phyloP scores from a whole-genome alignment of 2,113 vertebrate species.

The Vulpes vulpes region DNA sequence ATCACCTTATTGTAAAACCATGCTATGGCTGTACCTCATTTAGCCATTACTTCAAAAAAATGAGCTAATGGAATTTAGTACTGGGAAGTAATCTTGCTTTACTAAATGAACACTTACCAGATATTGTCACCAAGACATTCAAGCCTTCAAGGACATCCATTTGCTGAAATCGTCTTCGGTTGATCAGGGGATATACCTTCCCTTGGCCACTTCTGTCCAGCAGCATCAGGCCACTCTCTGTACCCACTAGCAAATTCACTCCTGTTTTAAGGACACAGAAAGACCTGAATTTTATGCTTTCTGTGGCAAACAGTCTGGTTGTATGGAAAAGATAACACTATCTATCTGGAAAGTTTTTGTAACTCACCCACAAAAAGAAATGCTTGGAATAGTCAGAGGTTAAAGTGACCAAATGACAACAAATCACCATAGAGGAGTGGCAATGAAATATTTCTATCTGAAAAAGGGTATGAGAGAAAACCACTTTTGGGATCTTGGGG shows the following conservation, averaged over 20 bases:
- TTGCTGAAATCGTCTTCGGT: slow-evolving; percentile 96
- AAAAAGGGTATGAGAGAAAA: background rate
- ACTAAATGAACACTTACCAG: slow-evolving; percentile 89
- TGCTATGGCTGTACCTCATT: rapidly evolving
- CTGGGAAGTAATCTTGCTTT: background rate
- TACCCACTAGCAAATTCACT: slow-evolving; percentile 98
- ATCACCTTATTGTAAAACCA: background rate
- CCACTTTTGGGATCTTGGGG: background rate
- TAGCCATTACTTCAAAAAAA: background rate
- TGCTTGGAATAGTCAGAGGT: background rate
- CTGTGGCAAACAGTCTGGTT: background rate
- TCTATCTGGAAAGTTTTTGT: background rate
- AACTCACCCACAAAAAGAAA: background rate
- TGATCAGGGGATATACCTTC: slow-evolving; percentile 98
- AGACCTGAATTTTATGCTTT: background rate
- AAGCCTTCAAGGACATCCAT: slow-evolving; percentile 99
- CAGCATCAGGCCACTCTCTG: slow-evolving; percentile 98
- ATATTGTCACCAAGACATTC: slow-evolving; percentile 99
- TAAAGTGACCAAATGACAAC: background rate
- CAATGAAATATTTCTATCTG: rapidly evolving
- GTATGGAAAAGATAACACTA: background rate
- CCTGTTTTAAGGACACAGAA: slow-evolving; percentile 87
- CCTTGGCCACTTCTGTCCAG: slow-evolving; percentile 98
- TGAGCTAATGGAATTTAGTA: background rate
- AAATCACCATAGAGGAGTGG: background rate